A percentile compares a stretch with the other conserved stretches of the same genome.
Evolutionary conservation across 2,888 invertebrate species (phyloP).

Genomic region (Chloromyia formosa): DNA sequence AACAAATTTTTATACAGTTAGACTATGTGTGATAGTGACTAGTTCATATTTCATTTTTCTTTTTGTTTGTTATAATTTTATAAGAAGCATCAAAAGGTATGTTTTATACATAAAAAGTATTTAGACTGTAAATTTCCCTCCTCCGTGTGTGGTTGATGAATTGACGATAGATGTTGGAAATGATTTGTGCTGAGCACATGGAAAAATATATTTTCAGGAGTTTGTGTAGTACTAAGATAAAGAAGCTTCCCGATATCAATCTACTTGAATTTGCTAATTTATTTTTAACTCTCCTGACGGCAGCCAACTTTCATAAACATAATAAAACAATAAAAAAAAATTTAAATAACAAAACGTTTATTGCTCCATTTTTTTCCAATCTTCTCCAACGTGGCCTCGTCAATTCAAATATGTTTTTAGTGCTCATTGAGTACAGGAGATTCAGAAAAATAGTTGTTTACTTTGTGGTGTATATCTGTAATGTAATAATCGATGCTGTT

Average conservation of each 20-base stretch:
- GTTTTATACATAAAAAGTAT: conserved; percentile 23
- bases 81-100: conserved; percentile 1
- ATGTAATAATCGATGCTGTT: not conserved
- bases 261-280: no score
- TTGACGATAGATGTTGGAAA: no score
- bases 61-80: conserved; percentile 25
- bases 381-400: not conserved
- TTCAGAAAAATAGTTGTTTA: not conserved
- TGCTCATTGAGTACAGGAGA: not conserved
- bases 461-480: not conserved
- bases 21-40: conserved; percentile 75
- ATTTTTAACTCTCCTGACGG: no score
- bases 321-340: no score
- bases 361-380: no score
- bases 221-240: no score
- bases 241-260: no score
- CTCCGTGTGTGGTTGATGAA: no score
- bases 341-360: no score
- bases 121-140: conserved; percentile 16
- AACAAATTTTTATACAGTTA: conserved; percentile 91
- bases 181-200: no score
- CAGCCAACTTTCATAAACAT: no score
- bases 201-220: no score
- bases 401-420: not conserved
- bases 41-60: not conserved